These are phyloP conservation scores for Ataeniobius toweri DNA, from an alignment of 2,797 vertebrate species.

Conservation along the genomic window DNA sequence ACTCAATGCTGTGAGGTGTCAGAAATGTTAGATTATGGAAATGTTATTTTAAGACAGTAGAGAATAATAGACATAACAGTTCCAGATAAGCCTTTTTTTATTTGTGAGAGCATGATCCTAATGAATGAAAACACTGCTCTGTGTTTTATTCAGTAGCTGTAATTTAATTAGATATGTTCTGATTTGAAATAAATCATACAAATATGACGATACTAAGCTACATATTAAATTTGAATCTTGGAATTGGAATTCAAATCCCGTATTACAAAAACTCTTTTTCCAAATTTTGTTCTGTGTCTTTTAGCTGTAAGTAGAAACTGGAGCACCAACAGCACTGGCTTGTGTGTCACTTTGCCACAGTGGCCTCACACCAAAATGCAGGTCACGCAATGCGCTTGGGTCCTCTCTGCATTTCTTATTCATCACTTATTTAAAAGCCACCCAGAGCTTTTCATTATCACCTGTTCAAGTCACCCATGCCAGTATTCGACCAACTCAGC, in stretches of 20 bases:
- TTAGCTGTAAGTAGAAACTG: neutral
- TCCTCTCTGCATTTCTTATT: constrained; percentile 16
- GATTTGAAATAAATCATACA: neutral
- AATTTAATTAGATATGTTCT: neutral
- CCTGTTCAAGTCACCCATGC: constrained; percentile 11
- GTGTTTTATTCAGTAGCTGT: neutral
- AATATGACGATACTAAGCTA: neutral
- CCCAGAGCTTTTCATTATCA: constrained; percentile 25
- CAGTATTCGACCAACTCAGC: constrained; percentile 4
- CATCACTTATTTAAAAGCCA: constrained; percentile 14
- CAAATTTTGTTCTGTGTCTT: neutral
- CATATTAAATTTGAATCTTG: neutral
- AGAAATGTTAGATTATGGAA: constrained; percentile 34
- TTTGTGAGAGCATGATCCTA: constrained; percentile 30
- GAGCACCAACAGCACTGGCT: neutral
- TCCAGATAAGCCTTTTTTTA: constrained; percentile 11
- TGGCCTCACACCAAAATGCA: constrained; percentile 16
- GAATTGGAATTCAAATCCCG: neutral
- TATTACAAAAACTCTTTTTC: neutral
- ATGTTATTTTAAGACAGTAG: neutral
- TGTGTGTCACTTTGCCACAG: constrained; percentile 2
- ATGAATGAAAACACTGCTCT: constrained; percentile 9
- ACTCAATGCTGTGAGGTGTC: constrained; percentile 54
- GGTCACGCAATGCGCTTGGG: constrained; percentile 18
- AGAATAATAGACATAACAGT: neutral